phyloP scores from a whole-genome alignment of 1,140 invertebrate genomes.

The Ptiloglossa arizonensis region DNA sequence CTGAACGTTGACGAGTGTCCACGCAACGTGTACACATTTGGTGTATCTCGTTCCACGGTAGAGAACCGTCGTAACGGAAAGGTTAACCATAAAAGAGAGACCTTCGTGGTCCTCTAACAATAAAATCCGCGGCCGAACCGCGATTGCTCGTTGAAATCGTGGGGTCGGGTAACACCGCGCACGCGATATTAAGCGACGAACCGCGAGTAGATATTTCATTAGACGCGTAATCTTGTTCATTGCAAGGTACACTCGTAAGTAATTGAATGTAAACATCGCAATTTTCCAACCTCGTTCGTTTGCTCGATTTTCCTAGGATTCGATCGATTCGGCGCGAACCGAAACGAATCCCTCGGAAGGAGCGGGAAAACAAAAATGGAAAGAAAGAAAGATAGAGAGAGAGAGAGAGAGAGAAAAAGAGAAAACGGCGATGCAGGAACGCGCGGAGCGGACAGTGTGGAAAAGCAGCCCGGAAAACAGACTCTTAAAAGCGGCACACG shows the following conservation, averaged over 20 bases:
- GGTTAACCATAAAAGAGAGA: not conserved
- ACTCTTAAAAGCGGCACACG: slow-evolving; percentile 9
- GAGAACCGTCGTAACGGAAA: too few relatives aligned
- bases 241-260: slow-evolving; percentile 26
- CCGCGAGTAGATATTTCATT: slow-evolving; percentile 27
- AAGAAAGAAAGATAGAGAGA: not conserved
- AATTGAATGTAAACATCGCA: slow-evolving; percentile 43
- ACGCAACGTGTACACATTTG: too few relatives aligned
- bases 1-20: too few relatives aligned
- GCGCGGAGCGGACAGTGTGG: not conserved
- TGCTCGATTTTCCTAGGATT: not conserved
- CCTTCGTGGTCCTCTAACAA: not conserved
- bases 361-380: not conserved
- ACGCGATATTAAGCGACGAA: slow-evolving; percentile 20
- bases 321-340: too few relatives aligned
- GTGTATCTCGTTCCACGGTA: too few relatives aligned
- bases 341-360: not conserved
- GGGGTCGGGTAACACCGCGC: not conserved
- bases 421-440: too few relatives aligned
- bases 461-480: slow-evolving; percentile 22
- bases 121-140: too few relatives aligned
- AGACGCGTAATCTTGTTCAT: slow-evolving; percentile 40
- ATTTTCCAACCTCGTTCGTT: slow-evolving; percentile 3
- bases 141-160: not conserved
- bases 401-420: not conserved